phyloP scores from a whole-genome alignment of 2,888 invertebrate species.

The Branchipolynoe longqiensis region DNA sequence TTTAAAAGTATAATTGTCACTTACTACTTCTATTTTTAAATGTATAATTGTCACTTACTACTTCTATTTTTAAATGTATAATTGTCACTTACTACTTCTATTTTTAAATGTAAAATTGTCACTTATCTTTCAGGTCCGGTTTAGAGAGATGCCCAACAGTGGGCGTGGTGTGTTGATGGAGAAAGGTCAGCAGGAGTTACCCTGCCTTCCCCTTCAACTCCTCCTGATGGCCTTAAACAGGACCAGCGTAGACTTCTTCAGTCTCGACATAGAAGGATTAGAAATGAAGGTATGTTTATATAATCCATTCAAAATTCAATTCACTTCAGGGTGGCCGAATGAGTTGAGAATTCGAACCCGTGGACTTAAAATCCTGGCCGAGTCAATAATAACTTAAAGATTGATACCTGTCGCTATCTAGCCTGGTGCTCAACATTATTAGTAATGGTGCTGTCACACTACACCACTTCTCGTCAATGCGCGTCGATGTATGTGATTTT shows the following conservation, averaged over 20 bases:
- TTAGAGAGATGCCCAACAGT: neutral
- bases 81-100: neutral
- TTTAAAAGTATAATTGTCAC: neutral
- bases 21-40: neutral
- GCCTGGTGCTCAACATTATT: too few species aligned
- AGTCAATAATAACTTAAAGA: too few species aligned
- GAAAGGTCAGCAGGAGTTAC: neutral
- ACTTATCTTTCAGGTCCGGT: neutral
- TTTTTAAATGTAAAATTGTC: neutral
- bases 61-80: neutral
- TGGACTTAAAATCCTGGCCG: too few species aligned
- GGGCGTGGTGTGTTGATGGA: neutral
- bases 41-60: neutral
- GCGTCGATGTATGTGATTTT: too few species aligned
- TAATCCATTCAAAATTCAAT: neutral
- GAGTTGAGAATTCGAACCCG: too few species aligned
- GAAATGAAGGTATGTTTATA: neutral
- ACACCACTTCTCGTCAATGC: too few species aligned
- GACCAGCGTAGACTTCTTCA: slow-evolving; percentile 6
- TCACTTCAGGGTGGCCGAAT: too few species aligned
- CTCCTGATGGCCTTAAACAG: neutral
- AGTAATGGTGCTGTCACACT: too few species aligned
- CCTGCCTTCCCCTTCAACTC: neutral
- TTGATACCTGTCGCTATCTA: too few species aligned
- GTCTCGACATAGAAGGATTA: slow-evolving; percentile 7